A percentile compares a stretch with the other conserved stretches of the same genome.
Evolutionary conservation across 1,140 invertebrate genomes (phyloP).

Genomic region (Drosophila prosaltans): DNA sequence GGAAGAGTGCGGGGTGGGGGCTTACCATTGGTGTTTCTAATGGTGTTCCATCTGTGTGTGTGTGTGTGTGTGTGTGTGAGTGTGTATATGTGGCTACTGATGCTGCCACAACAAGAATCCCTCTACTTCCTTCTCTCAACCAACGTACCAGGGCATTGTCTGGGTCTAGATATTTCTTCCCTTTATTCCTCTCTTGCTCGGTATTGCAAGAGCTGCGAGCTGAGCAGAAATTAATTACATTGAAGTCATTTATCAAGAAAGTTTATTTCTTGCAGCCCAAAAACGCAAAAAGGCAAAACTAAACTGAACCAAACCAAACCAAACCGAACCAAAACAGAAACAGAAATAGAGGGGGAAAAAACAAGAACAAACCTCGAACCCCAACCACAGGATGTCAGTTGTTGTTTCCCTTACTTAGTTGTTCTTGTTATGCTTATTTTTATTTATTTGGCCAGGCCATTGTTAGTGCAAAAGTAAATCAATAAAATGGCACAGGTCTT

Average conservation of each 20-base stretch:
- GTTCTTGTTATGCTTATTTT: constrained; percentile 75
- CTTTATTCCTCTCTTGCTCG: neutral
- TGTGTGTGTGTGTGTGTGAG: no score
- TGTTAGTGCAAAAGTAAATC: constrained; percentile 74
- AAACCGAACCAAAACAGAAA: constrained; percentile 33
- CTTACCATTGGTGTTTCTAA: neutral
- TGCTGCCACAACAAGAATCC: constrained; percentile 42
- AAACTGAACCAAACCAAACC: constrained; percentile 24
- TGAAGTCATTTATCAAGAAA: constrained; percentile 82
- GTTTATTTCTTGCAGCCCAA: constrained; percentile 75
- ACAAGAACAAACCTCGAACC: constrained; percentile 47
- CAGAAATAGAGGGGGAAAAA: constrained; percentile 20
- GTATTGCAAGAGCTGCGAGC: constrained; percentile 55
- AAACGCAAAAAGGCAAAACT: constrained; percentile 35
- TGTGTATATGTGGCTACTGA: neutral
- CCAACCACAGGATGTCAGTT: constrained; percentile 73
- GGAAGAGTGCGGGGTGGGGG: neutral
- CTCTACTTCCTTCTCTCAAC: neutral
- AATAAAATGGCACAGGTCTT: constrained; percentile 74
- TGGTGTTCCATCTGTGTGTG: neutral
- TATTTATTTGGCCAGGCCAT: constrained; percentile 71
- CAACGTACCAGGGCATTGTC: constrained; percentile 46
- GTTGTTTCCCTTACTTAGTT: constrained; percentile 74
- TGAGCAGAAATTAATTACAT: constrained; percentile 81
- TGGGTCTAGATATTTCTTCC: constrained; percentile 6